Conservation (phyloP, 2,888 invertebrate species). For the Halictus quadricinctus region DNA sequence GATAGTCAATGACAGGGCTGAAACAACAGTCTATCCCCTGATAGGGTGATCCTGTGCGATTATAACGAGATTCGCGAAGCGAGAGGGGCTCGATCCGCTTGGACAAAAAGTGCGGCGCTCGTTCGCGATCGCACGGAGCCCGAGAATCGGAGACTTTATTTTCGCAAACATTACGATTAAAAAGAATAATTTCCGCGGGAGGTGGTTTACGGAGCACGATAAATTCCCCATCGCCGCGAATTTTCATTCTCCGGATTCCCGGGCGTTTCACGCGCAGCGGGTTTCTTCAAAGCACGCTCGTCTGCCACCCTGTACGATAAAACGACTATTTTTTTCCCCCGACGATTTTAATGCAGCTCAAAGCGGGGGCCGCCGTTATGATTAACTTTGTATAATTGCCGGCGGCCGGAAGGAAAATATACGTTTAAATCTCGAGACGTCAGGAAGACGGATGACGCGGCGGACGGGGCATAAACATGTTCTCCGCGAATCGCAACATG, state of each 20-base stretch:
- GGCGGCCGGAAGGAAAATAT: conserved; percentile 34
- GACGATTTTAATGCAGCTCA: conserved; percentile 4
- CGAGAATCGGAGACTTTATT: background rate
- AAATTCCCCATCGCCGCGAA: background rate
- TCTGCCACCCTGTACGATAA: conserved; percentile 3
- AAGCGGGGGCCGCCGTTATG: conserved; percentile 16
- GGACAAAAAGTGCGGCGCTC: background rate
- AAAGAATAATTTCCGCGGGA: background rate
- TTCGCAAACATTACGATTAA: background rate
- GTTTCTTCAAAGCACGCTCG: conserved; percentile 3
- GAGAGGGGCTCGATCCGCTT: background rate
- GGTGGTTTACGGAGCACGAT: background rate
- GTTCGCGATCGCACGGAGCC: background rate
- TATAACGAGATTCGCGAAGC: background rate
- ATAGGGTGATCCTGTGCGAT: background rate
- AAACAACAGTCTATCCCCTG: background rate
- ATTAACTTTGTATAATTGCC: conserved; percentile 44
- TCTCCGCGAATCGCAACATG: conserved; percentile 47
- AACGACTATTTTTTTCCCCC: conserved; percentile 8
- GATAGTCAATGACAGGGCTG: background rate
- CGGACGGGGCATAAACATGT: conserved; percentile 43
- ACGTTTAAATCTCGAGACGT: conserved; percentile 32
- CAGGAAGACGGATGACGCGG: conserved; percentile 30
- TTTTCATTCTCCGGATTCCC: conserved; percentile 15
- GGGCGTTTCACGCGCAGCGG: background rate